Percentiles rank a stretch among this genome's conserved stretches.
Evolutionary conservation across 1,140 invertebrate genomes (phyloP).

Genomic region (Campoletis sonorensis): DNA sequence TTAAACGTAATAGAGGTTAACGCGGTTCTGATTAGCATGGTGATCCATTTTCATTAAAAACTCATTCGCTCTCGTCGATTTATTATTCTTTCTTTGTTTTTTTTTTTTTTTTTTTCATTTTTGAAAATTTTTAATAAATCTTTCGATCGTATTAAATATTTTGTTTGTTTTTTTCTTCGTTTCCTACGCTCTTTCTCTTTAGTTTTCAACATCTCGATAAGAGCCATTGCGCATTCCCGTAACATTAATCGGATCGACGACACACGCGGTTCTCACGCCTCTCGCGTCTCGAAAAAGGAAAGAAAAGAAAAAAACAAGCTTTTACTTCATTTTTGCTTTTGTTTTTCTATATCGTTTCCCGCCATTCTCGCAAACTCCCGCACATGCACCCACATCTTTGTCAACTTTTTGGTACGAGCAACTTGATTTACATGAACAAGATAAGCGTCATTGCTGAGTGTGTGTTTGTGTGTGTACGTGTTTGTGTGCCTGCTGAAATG

Average conservation of each 20-base stretch:
- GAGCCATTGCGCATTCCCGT: constrained; percentile 68
- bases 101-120: too few relatives aligned
- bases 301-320: constrained; percentile 11
- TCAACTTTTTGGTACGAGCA: constrained; percentile 76
- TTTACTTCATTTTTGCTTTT: constrained; percentile 46
- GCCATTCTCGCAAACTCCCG: constrained; percentile 56
- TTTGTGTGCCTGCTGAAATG: constrained; percentile 29
- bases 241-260: constrained; percentile 48
- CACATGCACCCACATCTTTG: constrained; percentile 57
- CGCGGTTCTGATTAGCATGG: constrained; percentile 77
- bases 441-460: constrained; percentile 76
- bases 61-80: constrained; percentile 20
- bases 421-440: constrained; percentile 76
- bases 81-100: too few relatives aligned
- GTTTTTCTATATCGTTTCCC: constrained; percentile 39
- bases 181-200: constrained; percentile 37
- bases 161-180: constrained; percentile 19
- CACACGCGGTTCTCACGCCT: constrained; percentile 49
- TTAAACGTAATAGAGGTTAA: constrained; percentile 77
- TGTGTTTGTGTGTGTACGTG: constrained; percentile 41
- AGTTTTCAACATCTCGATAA: constrained; percentile 43
- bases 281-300: constrained; percentile 29
- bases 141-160: background rate
- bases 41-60: constrained; percentile 69
- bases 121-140: constrained; percentile 43